Percentiles rank a stretch among this genome's conserved stretches.
Conservation (phyloP, 1,140 invertebrate species). For the Megalopta genalis region DNA sequence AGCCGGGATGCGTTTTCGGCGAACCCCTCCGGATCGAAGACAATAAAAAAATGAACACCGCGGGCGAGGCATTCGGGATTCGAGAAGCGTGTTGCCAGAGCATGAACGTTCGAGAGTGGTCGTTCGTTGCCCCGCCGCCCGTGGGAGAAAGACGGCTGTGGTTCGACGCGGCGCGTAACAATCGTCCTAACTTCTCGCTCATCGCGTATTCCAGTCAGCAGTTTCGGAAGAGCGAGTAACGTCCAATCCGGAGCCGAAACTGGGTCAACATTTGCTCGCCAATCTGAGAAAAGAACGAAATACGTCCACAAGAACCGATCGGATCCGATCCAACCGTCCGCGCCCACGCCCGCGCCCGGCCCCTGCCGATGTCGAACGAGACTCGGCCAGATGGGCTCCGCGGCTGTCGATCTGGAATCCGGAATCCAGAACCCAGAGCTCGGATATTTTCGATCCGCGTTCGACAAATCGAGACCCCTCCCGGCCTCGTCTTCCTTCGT, state of each 20-base stretch:
- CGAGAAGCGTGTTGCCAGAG: constrained; percentile 20
- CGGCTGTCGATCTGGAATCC: background rate
- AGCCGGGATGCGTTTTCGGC: background rate
- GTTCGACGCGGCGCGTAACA: constrained; percentile 4
- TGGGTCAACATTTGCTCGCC: constrained; percentile 61
- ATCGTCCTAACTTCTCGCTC: constrained; percentile 52
- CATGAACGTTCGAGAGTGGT: constrained; percentile 26
- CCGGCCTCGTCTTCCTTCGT: background rate
- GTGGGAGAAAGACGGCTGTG: constrained; percentile 12
- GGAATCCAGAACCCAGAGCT: background rate
- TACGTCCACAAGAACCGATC: constrained; percentile 53
- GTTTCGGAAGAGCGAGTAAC: constrained; percentile 61
- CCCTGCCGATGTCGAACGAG: constrained; percentile 11
- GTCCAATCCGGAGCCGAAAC: constrained; percentile 58
- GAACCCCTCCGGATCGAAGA: background rate
- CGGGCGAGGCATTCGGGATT: constrained; percentile 2
- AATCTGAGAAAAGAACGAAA: constrained; percentile 64
- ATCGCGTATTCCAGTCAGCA: constrained; percentile 63
- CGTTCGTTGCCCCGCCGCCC: background rate
- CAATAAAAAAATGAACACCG: constrained; percentile 14
- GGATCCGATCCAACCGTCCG: background rate
- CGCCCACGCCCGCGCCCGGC: background rate
- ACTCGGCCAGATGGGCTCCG: background rate
- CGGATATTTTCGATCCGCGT: constrained; percentile 24
- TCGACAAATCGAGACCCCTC: background rate